A percentile compares a stretch with the other conserved stretches of the same genome.
phyloP scores from a whole-genome alignment of 2,797 vertebrate species.

The Tamandua tetradactyla region DNA sequence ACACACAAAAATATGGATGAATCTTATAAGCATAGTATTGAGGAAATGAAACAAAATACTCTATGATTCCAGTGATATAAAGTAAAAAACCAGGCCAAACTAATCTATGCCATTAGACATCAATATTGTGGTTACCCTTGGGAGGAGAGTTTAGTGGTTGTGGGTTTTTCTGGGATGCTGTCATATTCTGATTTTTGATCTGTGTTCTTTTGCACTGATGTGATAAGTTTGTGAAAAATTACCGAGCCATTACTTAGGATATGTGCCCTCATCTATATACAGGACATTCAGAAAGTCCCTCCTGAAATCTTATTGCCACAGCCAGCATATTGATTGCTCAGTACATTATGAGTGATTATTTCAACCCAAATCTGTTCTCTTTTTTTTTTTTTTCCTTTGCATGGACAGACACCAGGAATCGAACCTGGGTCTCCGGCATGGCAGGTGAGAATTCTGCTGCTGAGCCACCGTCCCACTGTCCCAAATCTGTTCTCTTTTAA shows the following conservation, averaged over 20 bases:
- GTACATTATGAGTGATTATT: not conserved
- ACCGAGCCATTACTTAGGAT: not conserved
- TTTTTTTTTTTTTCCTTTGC: conserved; percentile 24
- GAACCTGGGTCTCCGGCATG: no score
- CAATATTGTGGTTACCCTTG: not conserved
- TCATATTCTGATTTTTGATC: not conserved
- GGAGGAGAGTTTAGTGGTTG: not conserved
- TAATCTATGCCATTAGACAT: not conserved
- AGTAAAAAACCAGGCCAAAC: not conserved
- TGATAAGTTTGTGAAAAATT: not conserved
- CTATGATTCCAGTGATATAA: not conserved
- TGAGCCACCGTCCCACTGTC: no score
- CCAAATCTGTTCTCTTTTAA: not conserved
- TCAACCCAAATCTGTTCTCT: not conserved
- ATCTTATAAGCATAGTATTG: not conserved
- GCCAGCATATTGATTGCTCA: not conserved
- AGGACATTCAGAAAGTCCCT: not conserved
- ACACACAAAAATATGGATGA: not conserved
- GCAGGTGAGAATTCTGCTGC: no score
- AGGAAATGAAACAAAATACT: not conserved
- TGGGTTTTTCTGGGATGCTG: no score
- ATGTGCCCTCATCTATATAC: not conserved
- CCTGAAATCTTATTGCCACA: not conserved
- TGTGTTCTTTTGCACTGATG: not conserved
- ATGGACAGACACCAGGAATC: no score